phyloP scores from a whole-genome alignment of 2,113 vertebrate genomes.

The Hemiscyllium ocellatum region DNA sequence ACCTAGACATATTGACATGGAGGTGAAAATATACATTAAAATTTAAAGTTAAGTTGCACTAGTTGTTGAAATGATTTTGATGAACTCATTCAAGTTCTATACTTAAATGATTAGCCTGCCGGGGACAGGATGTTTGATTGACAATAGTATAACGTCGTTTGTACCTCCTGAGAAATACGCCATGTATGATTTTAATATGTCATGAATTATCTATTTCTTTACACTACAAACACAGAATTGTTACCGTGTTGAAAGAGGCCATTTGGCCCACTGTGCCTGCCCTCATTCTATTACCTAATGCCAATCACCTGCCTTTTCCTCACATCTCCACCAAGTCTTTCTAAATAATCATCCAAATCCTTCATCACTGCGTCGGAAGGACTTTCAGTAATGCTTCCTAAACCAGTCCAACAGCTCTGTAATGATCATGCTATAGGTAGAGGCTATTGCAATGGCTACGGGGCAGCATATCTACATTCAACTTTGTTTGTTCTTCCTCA shows the following conservation, averaged over 20 bases:
- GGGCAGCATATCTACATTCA: neutral
- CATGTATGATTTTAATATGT: neutral
- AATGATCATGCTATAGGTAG: neutral
- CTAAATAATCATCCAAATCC: too few relatives aligned
- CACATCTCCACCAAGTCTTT: too few relatives aligned
- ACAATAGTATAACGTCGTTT: neutral
- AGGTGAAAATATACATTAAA: constrained; percentile 49
- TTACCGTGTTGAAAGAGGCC: too few relatives aligned
- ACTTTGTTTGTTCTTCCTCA: neutral
- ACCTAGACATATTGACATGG: constrained; percentile 52
- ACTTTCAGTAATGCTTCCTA: neutral
- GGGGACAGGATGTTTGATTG: neutral
- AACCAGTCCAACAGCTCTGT: neutral
- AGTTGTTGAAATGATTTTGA: constrained; percentile 44
- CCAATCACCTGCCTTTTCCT: too few relatives aligned
- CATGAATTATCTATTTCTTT: neutral
- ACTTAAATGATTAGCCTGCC: neutral
- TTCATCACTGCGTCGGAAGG: neutral
- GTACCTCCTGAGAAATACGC: neutral
- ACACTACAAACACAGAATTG: too few relatives aligned
- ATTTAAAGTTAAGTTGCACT: constrained; percentile 45
- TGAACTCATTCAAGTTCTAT: constrained; percentile 45
- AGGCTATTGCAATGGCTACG: neutral
- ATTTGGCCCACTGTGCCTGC: too few relatives aligned
- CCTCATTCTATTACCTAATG: too few relatives aligned